Percentiles rank a stretch among this genome's conserved stretches.
These are phyloP conservation scores for Characodon lateralis DNA, from an alignment of 2,797 vertebrate genomes.

Conservation along the genomic window DNA sequence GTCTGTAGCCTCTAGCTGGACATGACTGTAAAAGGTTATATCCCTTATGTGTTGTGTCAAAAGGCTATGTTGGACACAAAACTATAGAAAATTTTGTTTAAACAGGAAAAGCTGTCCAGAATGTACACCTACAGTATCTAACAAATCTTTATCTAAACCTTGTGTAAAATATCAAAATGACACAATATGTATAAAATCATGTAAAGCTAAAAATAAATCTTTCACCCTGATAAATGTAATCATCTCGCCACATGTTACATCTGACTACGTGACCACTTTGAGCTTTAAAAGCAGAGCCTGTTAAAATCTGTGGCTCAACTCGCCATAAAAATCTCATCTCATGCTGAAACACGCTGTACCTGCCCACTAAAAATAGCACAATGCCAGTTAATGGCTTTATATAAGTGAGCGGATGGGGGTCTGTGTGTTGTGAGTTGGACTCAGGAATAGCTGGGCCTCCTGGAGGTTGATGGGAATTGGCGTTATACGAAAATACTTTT, in stretches of 20 bases:
- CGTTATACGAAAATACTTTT: not conserved
- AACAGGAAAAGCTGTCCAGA: too few species aligned
- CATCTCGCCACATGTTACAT: not conserved
- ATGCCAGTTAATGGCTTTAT: constrained; percentile 74
- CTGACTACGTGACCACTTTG: constrained; percentile 27
- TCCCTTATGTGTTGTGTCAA: constrained; percentile 24
- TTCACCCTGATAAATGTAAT: constrained; percentile 13
- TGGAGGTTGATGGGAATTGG: constrained; percentile 29
- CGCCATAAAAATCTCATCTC: constrained; percentile 49
- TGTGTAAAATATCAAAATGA: constrained; percentile 2
- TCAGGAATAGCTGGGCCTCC: constrained; percentile 53
- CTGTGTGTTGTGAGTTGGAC: constrained; percentile 25
- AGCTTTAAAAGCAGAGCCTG: constrained; percentile 32
- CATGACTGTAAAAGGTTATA: constrained; percentile 22
- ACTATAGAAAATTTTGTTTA: not conserved
- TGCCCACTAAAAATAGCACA: constrained; percentile 72
- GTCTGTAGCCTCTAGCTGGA: not conserved
- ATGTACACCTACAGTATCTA: not conserved
- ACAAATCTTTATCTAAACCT: not conserved
- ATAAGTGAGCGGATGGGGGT: constrained; percentile 67
- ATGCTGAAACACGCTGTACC: constrained; percentile 60
- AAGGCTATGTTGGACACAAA: constrained; percentile 11
- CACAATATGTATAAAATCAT: not conserved
- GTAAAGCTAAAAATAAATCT: not conserved
- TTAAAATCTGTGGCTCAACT: constrained; percentile 23